Conservation (phyloP, 2,113 vertebrate genomes). For the Verasper variegatus region DNA sequence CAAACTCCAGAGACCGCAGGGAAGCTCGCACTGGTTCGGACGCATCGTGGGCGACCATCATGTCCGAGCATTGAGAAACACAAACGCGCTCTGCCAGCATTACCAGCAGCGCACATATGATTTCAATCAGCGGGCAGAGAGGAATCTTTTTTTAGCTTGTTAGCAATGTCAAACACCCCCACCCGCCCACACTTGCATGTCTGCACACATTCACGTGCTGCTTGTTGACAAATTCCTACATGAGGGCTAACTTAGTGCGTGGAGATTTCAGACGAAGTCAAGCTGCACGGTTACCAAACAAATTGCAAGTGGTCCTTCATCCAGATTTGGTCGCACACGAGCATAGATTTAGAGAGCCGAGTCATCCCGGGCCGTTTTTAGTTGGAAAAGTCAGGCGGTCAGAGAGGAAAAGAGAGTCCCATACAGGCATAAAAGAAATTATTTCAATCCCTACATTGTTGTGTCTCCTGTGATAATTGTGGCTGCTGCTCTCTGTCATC, state of each 20-base stretch:
- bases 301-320: background rate
- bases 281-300: background rate
- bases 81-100: slow-evolving; percentile 9
- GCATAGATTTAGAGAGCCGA: background rate
- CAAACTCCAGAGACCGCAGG: background rate
- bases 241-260: slow-evolving; percentile 2
- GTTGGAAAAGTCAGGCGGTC: slow-evolving; percentile 19
- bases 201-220: slow-evolving; percentile 29
- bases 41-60: slow-evolving; percentile 38
- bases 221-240: slow-evolving; percentile 19
- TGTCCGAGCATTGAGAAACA: slow-evolving; percentile 30
- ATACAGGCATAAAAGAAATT: slow-evolving; percentile 61
- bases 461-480: slow-evolving; percentile 66
- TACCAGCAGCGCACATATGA: slow-evolving; percentile 40
- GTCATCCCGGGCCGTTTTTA: slow-evolving; percentile 5
- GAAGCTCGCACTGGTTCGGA: slow-evolving; percentile 51
- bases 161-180: slow-evolving; percentile 25
- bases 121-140: slow-evolving; percentile 27
- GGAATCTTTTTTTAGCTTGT: slow-evolving; percentile 11
- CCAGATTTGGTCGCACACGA: background rate
- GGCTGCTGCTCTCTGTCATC: slow-evolving; percentile 58
- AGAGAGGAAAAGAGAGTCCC: slow-evolving; percentile 16
- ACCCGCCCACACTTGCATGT: slow-evolving; percentile 22
- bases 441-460: slow-evolving; percentile 77
- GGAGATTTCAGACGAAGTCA: background rate